A percentile compares a stretch with the other conserved stretches of the same genome.
Evolutionary conservation across 2,888 invertebrate genomes (phyloP).

Genomic region (Lochmaea capreae): DNA sequence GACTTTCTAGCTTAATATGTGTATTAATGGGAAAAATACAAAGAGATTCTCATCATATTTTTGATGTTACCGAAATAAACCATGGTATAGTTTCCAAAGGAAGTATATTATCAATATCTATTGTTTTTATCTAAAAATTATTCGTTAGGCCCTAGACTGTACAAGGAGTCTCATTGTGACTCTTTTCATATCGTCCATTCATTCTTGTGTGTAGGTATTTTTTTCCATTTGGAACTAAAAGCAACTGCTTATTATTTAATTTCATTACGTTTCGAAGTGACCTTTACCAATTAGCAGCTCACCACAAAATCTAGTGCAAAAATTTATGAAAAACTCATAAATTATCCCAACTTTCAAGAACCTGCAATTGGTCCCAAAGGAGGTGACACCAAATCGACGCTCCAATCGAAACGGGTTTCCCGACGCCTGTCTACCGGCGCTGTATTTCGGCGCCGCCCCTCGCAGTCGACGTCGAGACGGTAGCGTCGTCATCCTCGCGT

Average conservation of each 20-base stretch:
- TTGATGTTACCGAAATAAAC: too few relatives aligned
- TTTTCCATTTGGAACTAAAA: background rate
- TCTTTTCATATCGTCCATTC: too few relatives aligned
- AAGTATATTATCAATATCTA: too few relatives aligned
- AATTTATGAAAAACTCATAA: conserved; percentile 38
- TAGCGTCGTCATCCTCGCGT: conserved; percentile 63
- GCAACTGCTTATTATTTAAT: background rate
- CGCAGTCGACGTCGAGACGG: conserved; percentile 58
- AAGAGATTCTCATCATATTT: too few relatives aligned
- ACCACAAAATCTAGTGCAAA: conserved; percentile 30
- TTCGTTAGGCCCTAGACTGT: too few relatives aligned
- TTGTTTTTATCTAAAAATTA: too few relatives aligned
- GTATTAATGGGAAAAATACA: too few relatives aligned
- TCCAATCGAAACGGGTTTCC: conserved; percentile 36
- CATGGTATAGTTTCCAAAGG: too few relatives aligned
- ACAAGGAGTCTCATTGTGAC: too few relatives aligned
- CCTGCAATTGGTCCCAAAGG: conserved; percentile 55
- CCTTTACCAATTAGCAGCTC: conserved; percentile 10
- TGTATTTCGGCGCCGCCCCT: conserved; percentile 52
- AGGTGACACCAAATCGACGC: conserved; percentile 53
- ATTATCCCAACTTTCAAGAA: conserved; percentile 35
- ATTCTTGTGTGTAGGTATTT: background rate
- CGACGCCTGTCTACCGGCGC: conserved; percentile 50
- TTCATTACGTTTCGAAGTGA: background rate
- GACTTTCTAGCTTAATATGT: too few relatives aligned